Evolutionary conservation across 2,113 vertebrate species (phyloP).

Genomic region (Hydrochoerus hydrochaeris): DNA sequence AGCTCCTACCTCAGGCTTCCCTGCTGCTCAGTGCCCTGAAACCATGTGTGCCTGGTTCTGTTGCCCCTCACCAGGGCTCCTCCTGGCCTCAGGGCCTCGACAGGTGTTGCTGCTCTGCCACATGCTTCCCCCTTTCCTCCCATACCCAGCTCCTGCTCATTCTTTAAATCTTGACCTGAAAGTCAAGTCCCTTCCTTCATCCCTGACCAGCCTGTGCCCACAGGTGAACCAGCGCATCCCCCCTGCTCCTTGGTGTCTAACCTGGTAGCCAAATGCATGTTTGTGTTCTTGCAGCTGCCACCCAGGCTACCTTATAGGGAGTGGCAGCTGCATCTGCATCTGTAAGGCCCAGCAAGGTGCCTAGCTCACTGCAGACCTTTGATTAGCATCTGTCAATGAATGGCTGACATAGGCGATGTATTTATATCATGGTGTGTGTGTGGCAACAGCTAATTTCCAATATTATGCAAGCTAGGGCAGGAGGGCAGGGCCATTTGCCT

Average conservation of each 20-base stretch:
- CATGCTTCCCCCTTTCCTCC: accelerated
- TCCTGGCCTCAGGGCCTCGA: background rate
- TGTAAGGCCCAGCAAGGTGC: background rate
- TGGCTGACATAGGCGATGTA: background rate
- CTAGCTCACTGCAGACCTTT: background rate
- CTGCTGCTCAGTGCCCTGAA: background rate
- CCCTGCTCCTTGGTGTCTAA: background rate
- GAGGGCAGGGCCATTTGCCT: conserved; percentile 38
- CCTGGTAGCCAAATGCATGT: no score
- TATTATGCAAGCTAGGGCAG: conserved; percentile 29
- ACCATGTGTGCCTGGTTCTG: accelerated
- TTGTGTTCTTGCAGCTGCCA: background rate
- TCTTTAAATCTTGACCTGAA: background rate
- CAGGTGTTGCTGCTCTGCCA: background rate
- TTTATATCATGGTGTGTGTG: conserved; percentile 27
- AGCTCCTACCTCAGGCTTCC: background rate
- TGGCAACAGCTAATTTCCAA: conserved; percentile 48
- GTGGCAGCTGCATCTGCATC: background rate
- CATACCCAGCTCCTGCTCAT: background rate
- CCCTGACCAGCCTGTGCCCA: background rate
- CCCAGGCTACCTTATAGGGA: background rate
- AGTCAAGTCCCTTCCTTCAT: background rate
- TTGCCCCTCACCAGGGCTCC: background rate
- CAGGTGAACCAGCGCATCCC: background rate
- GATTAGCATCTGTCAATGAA: background rate